Evolutionary conservation across 2,888 invertebrate genomes (phyloP), one percentile per base, ranked within the genome.

Genomic region (Tanypteryx hageni): DNA sequence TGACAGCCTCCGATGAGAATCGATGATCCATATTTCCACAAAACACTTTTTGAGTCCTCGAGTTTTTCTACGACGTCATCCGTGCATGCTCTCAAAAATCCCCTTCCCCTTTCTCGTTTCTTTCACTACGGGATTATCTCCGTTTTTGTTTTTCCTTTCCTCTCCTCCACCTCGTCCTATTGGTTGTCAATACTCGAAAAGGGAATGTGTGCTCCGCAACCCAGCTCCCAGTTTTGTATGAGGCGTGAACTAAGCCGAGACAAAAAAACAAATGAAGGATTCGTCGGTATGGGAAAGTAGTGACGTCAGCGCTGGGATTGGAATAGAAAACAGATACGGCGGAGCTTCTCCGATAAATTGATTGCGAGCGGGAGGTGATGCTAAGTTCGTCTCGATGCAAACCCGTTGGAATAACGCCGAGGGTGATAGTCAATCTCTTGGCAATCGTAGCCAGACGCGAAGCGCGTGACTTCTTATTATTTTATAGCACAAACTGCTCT

Each of bases 331-430:
- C 44, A 44, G 44, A 44, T 44, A 27, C 13, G 76, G 4, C 13
- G 76, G 22, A 27, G 76, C 22, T 27, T 76, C 27, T 76, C 27
- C 76, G 76, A 76, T 76, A 76, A 76, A 76, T 76, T 76, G 76
- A 76, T 76, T 76, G 76, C 18, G 44, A 76, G 18, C 76, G 10
- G 10, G 76, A 76, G 22, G 76, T 76, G 44, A 44, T 44, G 44
- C 76, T 27, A 76, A 7, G 76, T 76, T 5, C 11, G 27, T 22
- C 22, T 9, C 27, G 9, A 27, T 27, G 22, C 13, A 9, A 0
- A n/a, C 22, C 44, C 44, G 44, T 44, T 5, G 44, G 44, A 44
- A 44, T 44, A 44, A 44, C 44, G 44, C 44, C 1, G 44, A 5
- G 44, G 44, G 5, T 44, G 44, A 44, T 44, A 44, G 44, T 44